Evolutionary conservation across 2,113 vertebrate genomes (phyloP).

Genomic region (Pseudopodoces humilis): DNA sequence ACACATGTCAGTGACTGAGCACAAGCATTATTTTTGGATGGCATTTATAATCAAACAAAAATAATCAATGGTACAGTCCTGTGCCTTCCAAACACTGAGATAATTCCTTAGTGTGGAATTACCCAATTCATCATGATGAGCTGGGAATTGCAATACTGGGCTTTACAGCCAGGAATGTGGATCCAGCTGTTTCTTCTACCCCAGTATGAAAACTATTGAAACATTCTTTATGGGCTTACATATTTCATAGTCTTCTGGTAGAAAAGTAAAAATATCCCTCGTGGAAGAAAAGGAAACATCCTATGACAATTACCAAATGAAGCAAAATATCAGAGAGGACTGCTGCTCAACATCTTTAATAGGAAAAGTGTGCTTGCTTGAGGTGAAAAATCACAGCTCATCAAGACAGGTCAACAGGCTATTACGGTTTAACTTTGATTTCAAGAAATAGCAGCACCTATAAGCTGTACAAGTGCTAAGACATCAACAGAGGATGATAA

Average conservation of each 20-base stretch:
- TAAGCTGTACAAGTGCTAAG: neutral
- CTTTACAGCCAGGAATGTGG: constrained; percentile 24
- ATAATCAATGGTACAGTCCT: constrained; percentile 34
- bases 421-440: neutral
- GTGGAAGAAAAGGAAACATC: neutral
- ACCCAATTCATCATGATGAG: constrained; percentile 27
- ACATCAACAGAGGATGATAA: neutral
- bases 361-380: neutral
- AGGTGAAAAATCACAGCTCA: constrained; percentile 1
- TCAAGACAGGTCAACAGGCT: neutral
- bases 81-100: constrained; percentile 22
- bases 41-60: constrained; percentile 51
- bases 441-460: neutral
- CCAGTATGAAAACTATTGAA: neutral
- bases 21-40: constrained; percentile 14
- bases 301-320: neutral
- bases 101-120: constrained; percentile 46
- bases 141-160: constrained; percentile 13
- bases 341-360: neutral
- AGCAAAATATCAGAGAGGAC: neutral
- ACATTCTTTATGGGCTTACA: neutral
- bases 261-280: constrained; percentile 15
- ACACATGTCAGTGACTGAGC: neutral
- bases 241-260: constrained; percentile 15
- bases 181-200: constrained; percentile 51